Percentiles rank a stretch among this genome's conserved stretches.
phyloP scores from a whole-genome alignment of 1,140 invertebrate species.

The Lucilia sericata region DNA sequence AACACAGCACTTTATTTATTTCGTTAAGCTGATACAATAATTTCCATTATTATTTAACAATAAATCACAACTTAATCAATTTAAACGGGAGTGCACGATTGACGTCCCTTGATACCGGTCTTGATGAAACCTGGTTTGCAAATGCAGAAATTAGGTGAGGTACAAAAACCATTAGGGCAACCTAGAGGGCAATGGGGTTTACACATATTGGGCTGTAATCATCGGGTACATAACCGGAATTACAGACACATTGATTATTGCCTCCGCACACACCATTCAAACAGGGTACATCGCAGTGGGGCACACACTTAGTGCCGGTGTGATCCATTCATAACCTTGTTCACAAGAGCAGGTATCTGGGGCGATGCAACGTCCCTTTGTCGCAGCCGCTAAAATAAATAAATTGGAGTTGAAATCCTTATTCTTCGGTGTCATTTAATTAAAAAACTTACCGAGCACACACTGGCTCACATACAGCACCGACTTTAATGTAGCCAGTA shows the following conservation, averaged over 20 bases:
- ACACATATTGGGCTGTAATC: slow-evolving; percentile 68
- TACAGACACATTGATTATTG: slow-evolving; percentile 70
- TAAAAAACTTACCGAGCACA: slow-evolving; percentile 64
- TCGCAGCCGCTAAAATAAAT: slow-evolving; percentile 66
- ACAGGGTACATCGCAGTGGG: slow-evolving; percentile 69
- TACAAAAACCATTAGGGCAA: slow-evolving; percentile 75
- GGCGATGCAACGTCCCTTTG: slow-evolving; percentile 71
- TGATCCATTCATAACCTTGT: slow-evolving; percentile 61
- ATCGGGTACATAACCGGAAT: slow-evolving; percentile 69
- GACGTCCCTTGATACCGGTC: slow-evolving; percentile 76
- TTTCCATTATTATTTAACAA: no score
- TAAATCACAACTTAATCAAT: neutral
- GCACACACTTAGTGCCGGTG: slow-evolving; percentile 65
- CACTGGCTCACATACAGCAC: slow-evolving; percentile 69
- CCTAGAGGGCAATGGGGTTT: slow-evolving; percentile 72
- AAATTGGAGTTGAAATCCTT: neutral
- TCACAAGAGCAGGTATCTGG: slow-evolving; percentile 71
- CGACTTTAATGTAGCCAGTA: slow-evolving; percentile 67
- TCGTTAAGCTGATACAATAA: no score
- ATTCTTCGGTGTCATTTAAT: neutral
- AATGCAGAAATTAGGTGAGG: slow-evolving; percentile 71
- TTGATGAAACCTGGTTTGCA: slow-evolving; percentile 74
- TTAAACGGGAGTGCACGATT: slow-evolving; percentile 70
- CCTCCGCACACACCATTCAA: slow-evolving; percentile 71
- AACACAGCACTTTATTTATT: no score